Percentiles rank a stretch among this genome's conserved stretches.
Conservation (phyloP, 2,888 invertebrate genomes). For the Gnatocerus cornutus region DNA sequence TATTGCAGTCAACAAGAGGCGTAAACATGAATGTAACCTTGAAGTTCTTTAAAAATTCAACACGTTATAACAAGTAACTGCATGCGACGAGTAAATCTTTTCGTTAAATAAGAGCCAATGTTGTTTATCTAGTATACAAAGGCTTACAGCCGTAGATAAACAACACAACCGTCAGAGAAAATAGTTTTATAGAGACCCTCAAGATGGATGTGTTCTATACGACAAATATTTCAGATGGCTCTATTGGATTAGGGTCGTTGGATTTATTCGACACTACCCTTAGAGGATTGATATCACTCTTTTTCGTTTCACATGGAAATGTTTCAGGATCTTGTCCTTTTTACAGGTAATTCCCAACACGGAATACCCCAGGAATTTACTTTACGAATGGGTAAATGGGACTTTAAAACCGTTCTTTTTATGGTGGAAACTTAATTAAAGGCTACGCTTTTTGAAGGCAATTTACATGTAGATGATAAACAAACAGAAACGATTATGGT, state of each 20-base stretch:
- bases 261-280: slow-evolving; percentile 35
- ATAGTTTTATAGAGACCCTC: slow-evolving; percentile 36
- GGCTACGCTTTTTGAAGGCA: slow-evolving; percentile 4
- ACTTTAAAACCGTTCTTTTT: not conserved
- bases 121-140: slow-evolving; percentile 16
- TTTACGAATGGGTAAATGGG: slow-evolving; percentile 1
- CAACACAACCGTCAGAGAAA: slow-evolving; percentile 18
- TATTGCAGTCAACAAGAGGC: slow-evolving; percentile 5
- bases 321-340: slow-evolving; percentile 24
- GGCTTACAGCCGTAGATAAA: slow-evolving; percentile 9
- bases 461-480: slow-evolving; percentile 39
- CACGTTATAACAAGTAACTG: slow-evolving; percentile 23
- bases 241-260: slow-evolving; percentile 38
- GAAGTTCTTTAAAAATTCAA: slow-evolving; percentile 13
- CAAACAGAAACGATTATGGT: slow-evolving; percentile 22
- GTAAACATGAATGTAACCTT: slow-evolving; percentile 1
- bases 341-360: slow-evolving; percentile 28
- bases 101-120: slow-evolving; percentile 31
- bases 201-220: slow-evolving; percentile 17
- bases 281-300: slow-evolving; percentile 29
- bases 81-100: slow-evolving; percentile 32
- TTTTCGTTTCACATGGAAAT: slow-evolving; percentile 41
- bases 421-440: slow-evolving; percentile 10
- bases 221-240: slow-evolving; percentile 32
- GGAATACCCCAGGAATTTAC: slow-evolving; percentile 19